phyloP scores from a whole-genome alignment of 2,113 vertebrate genomes.

The Arvicanthis niloticus region DNA sequence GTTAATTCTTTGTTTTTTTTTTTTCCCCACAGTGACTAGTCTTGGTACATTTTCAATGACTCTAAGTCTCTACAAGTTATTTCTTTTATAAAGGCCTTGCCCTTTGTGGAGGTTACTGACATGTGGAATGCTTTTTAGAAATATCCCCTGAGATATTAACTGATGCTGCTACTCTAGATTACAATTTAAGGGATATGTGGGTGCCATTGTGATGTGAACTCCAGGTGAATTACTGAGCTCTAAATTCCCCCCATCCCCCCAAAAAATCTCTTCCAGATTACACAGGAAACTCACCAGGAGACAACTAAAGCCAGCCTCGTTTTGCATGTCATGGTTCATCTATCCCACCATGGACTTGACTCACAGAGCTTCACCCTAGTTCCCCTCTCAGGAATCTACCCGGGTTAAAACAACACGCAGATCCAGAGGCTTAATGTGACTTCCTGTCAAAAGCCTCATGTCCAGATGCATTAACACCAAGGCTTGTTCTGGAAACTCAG shows the following conservation, averaged over 20 bases:
- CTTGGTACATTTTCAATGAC: background rate
- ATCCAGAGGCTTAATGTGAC: conserved; percentile 49
- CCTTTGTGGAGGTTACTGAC: background rate
- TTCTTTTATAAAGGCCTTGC: background rate
- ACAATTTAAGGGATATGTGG: background rate
- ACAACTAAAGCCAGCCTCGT: background rate
- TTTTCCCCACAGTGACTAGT: background rate
- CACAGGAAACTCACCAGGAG: fast-evolving
- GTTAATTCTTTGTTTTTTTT: no score
- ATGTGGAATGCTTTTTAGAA: background rate
- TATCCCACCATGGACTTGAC: fast-evolving
- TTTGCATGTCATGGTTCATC: background rate
- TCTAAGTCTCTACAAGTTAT: background rate
- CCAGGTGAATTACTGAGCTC: background rate
- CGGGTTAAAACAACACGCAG: background rate
- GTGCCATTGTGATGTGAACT: background rate
- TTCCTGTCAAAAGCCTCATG: background rate
- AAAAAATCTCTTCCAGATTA: background rate
- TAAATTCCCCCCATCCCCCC: no score
- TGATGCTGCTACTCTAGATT: background rate
- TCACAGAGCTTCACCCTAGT: background rate
- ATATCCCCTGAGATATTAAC: background rate
- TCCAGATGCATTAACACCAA: background rate
- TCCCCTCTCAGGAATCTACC: background rate
- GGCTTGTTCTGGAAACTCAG: background rate